Conservation (phyloP, 2,113 vertebrate species). For the Galeopterus variegatus region DNA sequence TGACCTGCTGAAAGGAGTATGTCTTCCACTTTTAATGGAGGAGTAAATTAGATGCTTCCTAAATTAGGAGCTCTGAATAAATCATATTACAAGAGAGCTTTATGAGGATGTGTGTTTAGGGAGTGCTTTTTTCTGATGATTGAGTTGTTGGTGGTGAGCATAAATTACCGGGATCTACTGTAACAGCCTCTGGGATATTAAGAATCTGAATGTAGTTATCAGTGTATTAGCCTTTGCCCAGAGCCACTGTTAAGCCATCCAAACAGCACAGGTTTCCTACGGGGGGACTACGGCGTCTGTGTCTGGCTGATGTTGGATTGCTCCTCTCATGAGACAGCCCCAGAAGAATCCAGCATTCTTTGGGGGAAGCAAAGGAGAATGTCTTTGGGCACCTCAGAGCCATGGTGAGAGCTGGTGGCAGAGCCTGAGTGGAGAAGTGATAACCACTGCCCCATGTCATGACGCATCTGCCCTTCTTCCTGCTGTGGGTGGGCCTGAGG, state of each 20-base stretch:
- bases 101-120: background rate
- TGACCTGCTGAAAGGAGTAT: background rate
- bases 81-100: accelerated
- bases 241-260: background rate
- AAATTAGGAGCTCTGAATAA: background rate
- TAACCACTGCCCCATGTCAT: accelerated
- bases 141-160: background rate
- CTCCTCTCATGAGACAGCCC: background rate
- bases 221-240: background rate
- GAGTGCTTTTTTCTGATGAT: background rate
- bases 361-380: background rate
- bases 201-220: background rate
- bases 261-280: background rate
- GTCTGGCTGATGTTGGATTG: background rate
- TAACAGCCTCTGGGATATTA: background rate
- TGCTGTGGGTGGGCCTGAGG: accelerated
- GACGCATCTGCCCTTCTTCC: background rate
- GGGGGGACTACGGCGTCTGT: background rate
- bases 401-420: accelerated
- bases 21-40: background rate
- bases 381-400: background rate
- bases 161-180: background rate
- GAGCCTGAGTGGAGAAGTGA: background rate
- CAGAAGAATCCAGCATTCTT: background rate
- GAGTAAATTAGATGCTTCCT: background rate